These are phyloP conservation scores for Campylorhamphus procurvoides DNA, from an alignment of 2,113 vertebrate species.

Conservation along the genomic window DNA sequence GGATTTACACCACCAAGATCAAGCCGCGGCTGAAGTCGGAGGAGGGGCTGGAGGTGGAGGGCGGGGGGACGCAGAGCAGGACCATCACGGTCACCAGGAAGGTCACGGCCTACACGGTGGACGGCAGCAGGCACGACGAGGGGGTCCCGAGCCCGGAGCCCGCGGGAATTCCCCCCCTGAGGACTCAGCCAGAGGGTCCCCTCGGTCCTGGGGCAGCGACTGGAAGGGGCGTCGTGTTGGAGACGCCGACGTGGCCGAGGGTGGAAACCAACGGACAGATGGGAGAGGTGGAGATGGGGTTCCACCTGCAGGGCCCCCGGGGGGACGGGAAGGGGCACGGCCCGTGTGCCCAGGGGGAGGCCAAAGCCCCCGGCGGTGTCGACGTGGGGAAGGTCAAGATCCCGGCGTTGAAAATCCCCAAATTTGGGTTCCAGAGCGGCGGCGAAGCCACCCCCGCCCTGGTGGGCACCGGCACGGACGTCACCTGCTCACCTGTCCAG, in stretches of 20 bases:
- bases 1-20: constrained; percentile 94
- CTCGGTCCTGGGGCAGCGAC: not conserved
- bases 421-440: constrained; percentile 24
- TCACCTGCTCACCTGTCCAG: not conserved
- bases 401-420: constrained; percentile 67
- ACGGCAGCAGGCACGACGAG: constrained; percentile 80
- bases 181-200: not conserved
- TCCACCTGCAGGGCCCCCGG: not conserved
- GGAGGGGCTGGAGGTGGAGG: constrained; percentile 79
- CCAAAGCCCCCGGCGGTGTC: not conserved
- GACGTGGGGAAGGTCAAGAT: constrained; percentile 62
- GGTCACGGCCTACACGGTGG: constrained; percentile 94
- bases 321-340: not conserved
- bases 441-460: not conserved
- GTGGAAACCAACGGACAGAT: not conserved
- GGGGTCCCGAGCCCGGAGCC: constrained; percentile 73
- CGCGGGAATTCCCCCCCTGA: too few species aligned
- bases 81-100: constrained; percentile 91
- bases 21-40: constrained; percentile 91
- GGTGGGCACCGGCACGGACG: not conserved
- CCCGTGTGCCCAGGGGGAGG: not conserved
- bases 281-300: not conserved
- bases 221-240: not conserved
- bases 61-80: constrained; percentile 87
- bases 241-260: not conserved